Conservation (phyloP, 2,797 vertebrate species). For the Aselliscus stoliczkanus region DNA sequence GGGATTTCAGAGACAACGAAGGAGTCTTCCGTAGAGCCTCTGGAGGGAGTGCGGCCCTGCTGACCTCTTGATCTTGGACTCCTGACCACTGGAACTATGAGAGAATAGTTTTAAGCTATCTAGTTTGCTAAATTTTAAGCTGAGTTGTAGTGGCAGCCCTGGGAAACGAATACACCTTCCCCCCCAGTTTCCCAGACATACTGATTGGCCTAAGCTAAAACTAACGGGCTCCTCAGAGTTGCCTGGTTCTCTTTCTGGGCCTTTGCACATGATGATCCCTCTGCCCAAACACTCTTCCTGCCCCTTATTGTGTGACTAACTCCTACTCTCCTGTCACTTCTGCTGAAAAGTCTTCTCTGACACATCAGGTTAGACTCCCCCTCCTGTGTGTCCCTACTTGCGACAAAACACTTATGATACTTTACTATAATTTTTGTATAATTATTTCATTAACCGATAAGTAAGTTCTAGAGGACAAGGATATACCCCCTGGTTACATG, state of each 20-base stretch:
- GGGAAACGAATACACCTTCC: rapidly evolving
- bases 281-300: neutral
- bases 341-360: neutral
- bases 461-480: neutral
- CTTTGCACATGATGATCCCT: neutral
- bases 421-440: neutral
- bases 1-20: neutral
- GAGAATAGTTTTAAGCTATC: neutral
- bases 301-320: neutral
- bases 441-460: neutral
- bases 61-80: neutral
- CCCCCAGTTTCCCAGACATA: neutral
- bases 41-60: neutral
- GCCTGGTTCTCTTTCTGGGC: neutral
- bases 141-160: neutral
- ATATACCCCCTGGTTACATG: neutral
- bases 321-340: neutral
- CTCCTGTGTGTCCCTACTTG: neutral
- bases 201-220: neutral
- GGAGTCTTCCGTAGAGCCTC: neutral
- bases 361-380: neutral
- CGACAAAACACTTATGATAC: too few species aligned
- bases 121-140: too few species aligned
- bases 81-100: neutral
- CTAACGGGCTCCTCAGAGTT: neutral